Conservation (phyloP, 1,140 invertebrate genomes). For the Zelostemma sp. region DNA sequence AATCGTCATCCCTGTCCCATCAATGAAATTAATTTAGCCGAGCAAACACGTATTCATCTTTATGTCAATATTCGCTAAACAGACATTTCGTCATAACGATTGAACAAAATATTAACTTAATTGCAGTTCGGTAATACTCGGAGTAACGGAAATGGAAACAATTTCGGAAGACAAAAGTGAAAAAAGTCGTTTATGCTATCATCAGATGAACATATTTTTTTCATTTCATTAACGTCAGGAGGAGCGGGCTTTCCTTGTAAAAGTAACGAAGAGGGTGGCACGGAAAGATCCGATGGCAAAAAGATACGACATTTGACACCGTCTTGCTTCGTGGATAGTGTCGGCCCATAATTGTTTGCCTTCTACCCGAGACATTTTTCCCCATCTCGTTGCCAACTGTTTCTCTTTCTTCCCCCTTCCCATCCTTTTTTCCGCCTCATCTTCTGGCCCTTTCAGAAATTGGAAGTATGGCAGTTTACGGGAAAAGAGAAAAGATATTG, state of each 20-base stretch:
- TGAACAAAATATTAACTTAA: neutral
- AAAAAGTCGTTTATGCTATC: neutral
- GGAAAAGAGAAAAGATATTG: too few species aligned
- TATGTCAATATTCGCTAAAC: constrained; percentile 2
- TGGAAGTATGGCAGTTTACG: too few species aligned
- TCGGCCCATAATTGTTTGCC: constrained; percentile 44
- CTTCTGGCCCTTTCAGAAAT: neutral
- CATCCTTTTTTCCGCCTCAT: neutral
- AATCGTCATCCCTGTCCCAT: neutral
- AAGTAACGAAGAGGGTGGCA: constrained; percentile 26
- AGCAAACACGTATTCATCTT: constrained; percentile 4
- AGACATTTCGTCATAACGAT: neutral
- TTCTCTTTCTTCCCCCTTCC: constrained; percentile 7
- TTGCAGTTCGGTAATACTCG: neutral
- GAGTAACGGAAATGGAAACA: too few species aligned
- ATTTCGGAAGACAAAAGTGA: neutral
- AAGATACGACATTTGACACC: constrained; percentile 45
- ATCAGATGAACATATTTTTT: constrained; percentile 20
- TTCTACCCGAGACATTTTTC: constrained; percentile 11
- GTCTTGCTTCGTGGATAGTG: constrained; percentile 37
- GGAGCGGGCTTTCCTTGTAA: constrained; percentile 12
- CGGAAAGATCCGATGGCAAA: constrained; percentile 24
- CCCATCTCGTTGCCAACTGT: constrained; percentile 9
- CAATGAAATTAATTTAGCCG: constrained; percentile 1
- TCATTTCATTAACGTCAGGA: constrained; percentile 21